Base-by-base conservation (phyloP, 2,888 invertebrate species). In the Ectobius pallidus region DNA sequence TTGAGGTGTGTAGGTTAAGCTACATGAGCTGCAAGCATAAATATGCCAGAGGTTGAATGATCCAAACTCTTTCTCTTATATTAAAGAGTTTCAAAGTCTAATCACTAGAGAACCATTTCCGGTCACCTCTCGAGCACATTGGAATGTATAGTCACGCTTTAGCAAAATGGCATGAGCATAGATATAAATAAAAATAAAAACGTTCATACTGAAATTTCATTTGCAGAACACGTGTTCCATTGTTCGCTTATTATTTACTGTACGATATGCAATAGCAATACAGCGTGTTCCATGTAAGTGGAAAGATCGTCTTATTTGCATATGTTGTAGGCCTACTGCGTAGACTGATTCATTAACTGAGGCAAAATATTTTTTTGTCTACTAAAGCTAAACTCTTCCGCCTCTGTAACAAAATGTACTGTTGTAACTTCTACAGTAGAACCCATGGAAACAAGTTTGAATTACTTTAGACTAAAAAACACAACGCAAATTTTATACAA, bases 61-160 rank as follows among this genome's bases (percentile, higher is more conserved):
- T 58, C 58, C 30, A 58, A 58, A 58, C 58, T 30, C 16, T 58
- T 58, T 25, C 52, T 52, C n/a, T 58, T 58, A 58, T 58, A 58
- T 58, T 58, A 58, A n/a, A 58, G 30, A 58, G 4, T 65, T 65
- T 65, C 18, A 65, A 46, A 65, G 65, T 65, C 65, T 46, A 46
- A 65, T 44, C 65, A 65, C 44, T 46, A 44, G 42, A 65, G 16
- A n/a, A 46, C 18, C 44, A 27, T 46, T 65, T 65, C 65, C 65
- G 25, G 65, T 65, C 65, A 46, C 27, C 27, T 65, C 44, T 42
- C 46, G 11, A 39, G 3, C 25, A 25, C 58, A 58, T 58, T 4
- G 58, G 58, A 58, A 58, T 58, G 58, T 16, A 58, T 30, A 30
- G 58, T 30, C 58, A 58, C 58, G 32, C n/a, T 58, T 2, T 58